Conservation (phyloP, 2,888 invertebrate genomes). For the Watsonalla cultraria region DNA sequence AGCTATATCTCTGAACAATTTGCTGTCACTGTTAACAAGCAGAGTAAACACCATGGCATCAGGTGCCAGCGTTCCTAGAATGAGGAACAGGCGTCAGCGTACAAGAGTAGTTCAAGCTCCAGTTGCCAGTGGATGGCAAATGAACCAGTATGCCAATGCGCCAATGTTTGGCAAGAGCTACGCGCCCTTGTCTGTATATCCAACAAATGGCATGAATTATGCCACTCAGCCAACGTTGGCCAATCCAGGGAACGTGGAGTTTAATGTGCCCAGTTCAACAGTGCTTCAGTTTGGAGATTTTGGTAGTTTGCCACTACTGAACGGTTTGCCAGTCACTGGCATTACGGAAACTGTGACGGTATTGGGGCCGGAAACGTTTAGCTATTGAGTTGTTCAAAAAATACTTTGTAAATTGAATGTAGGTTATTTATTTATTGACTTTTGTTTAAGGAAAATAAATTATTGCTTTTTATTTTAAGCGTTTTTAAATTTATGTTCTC, state of each 20-base stretch:
- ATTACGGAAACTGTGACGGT: constrained; percentile 36
- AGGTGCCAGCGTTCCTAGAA: not conserved
- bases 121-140: not conserved
- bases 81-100: not conserved
- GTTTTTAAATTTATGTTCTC: too few relatives aligned
- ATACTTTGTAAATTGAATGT: not conserved
- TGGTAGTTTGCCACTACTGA: constrained; percentile 32
- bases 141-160: not conserved
- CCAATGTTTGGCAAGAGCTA: not conserved
- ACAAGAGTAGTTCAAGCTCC: not conserved
- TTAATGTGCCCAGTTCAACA: constrained; percentile 7
- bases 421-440: constrained; percentile 1
- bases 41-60: not conserved
- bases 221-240: not conserved
- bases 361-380: constrained; percentile 15
- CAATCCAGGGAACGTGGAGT: not conserved
- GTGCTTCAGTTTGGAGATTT: constrained; percentile 24
- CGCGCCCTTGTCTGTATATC: too few relatives aligned
- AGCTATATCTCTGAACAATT: not conserved
- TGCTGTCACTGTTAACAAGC: not conserved
- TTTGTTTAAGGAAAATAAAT: too few relatives aligned
- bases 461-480: too few relatives aligned
- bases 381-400: constrained; percentile 3
- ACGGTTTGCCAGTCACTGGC: constrained; percentile 39
- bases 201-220: not conserved